phyloP scores from a whole-genome alignment of 2,113 vertebrate species.

The Siphamia tubifer region DNA sequence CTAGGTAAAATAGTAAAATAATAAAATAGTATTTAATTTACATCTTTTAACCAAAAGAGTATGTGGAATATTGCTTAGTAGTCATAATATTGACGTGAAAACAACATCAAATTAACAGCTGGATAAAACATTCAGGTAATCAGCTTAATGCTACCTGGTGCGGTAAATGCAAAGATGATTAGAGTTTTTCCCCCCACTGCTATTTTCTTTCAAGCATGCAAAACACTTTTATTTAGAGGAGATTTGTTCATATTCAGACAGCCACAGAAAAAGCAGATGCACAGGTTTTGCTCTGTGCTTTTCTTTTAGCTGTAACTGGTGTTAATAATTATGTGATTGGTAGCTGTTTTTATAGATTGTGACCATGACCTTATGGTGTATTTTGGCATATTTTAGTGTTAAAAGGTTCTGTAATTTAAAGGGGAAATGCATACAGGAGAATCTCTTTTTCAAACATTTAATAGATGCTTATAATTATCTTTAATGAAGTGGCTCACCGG shows the following conservation, averaged over 20 bases:
- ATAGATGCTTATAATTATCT: no score
- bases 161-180: constrained; percentile 55
- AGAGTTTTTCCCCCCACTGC: neutral
- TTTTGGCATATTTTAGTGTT: no score
- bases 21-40: no score
- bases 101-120: constrained; percentile 26
- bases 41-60: neutral
- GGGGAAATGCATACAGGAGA: no score
- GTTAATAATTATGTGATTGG: constrained; percentile 8
- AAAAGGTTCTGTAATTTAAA: no score
- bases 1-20: no score
- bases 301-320: no score
- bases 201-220: neutral
- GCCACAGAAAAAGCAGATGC: neutral
- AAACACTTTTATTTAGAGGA: neutral
- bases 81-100: constrained; percentile 40
- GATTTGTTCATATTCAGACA: neutral
- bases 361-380: neutral
- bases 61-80: neutral
- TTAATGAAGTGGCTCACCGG: no score
- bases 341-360: neutral
- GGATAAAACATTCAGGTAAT: constrained; percentile 30
- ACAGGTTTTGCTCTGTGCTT: no score
- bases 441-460: no score
- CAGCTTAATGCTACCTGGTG: constrained; percentile 35